Evolutionary conservation across 2,797 vertebrate species (phyloP), one percentile per base, ranked within the genome.

Genomic region (Amphiprion clarkii): DNA sequence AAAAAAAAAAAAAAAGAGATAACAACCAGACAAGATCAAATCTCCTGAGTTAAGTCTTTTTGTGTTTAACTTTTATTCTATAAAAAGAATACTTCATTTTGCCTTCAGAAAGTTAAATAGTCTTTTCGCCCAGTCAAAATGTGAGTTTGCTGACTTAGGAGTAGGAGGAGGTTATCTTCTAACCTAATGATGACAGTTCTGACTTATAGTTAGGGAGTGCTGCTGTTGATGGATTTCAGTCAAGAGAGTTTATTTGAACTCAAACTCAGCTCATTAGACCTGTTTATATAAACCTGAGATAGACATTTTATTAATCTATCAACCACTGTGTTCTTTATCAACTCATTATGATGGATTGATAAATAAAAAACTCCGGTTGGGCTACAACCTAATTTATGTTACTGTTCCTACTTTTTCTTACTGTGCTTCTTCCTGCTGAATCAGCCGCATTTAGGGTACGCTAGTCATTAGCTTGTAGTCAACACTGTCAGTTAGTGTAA

Each of bases 161-260:
- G 29, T 21, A 16, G 13, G 46, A 52, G 31, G 8, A 53, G 46
- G 31, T 65, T 23, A 39, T 52, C 48, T 21, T 46, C 27, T 53
- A 13, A 57, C 16, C 17, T 36, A 52, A 52, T 27, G 64, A 44
- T 71, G 61, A 71, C 53, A 6, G 54, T 64, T 74, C 46, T 52
- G 53, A 74, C 21, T 40, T 59, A 69, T 46, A 57, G 46, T 62
- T 36, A 51, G 53, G 66, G 63, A 56, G 54, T 58, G 67, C 33
- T 52, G 53, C 51, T 19, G 71, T 53, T 81, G 71, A 83, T 63
- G 23, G 78, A 85, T 83, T 66, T 67, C 46, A 57, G 71, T 67
- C 76, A 49, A 48, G 33, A 48, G 61, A 58, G 40, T 65, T 62
- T 62, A 56, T 14, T 63, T 67, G 31, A 71, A 73, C 63, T 77